Percentiles rank a stretch among this genome's conserved stretches.
These are phyloP conservation scores for Lycaena phlaeas DNA, from an alignment of 2,888 invertebrate species.

Conservation along the genomic window DNA sequence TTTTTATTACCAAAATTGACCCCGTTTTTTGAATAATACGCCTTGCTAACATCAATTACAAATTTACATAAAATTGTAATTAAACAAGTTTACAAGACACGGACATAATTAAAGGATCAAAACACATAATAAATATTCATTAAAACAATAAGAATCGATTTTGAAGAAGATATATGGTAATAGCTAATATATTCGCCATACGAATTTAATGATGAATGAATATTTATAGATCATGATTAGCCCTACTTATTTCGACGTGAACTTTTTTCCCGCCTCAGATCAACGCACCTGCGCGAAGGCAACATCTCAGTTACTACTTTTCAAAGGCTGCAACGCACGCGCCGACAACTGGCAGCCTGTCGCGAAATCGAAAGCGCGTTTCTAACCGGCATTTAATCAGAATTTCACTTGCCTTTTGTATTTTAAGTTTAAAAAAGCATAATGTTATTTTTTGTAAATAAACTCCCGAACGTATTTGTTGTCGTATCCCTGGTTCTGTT, in stretches of 20 bases:
- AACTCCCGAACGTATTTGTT: constrained; percentile 46
- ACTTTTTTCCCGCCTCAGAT: constrained; percentile 23
- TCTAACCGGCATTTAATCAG: constrained; percentile 10
- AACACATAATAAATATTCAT: too few relatives aligned
- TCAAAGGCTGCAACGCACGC: constrained; percentile 52
- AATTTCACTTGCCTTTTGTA: constrained; percentile 16
- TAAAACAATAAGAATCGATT: background rate
- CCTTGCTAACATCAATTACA: too few relatives aligned
- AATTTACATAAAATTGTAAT: too few relatives aligned
- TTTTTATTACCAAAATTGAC: too few relatives aligned
- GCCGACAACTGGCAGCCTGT: constrained; percentile 33
- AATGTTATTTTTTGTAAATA: constrained; percentile 44
- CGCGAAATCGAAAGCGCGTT: constrained; percentile 53
- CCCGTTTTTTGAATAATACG: too few relatives aligned
- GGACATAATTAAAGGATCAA: too few relatives aligned
- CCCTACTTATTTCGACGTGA: constrained; percentile 11
- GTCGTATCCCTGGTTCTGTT: constrained; percentile 54
- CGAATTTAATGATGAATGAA: constrained; percentile 7
- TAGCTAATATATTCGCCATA: background rate
- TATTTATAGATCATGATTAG: constrained; percentile 1
- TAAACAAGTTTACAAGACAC: too few relatives aligned
- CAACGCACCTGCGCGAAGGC: constrained; percentile 27
- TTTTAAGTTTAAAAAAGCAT: constrained; percentile 29
- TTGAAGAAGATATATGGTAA: background rate
- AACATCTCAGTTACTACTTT: constrained; percentile 39